Base-by-base conservation (phyloP, 2,797 vertebrate species). In the Distichodus sexfasciatus region DNA sequence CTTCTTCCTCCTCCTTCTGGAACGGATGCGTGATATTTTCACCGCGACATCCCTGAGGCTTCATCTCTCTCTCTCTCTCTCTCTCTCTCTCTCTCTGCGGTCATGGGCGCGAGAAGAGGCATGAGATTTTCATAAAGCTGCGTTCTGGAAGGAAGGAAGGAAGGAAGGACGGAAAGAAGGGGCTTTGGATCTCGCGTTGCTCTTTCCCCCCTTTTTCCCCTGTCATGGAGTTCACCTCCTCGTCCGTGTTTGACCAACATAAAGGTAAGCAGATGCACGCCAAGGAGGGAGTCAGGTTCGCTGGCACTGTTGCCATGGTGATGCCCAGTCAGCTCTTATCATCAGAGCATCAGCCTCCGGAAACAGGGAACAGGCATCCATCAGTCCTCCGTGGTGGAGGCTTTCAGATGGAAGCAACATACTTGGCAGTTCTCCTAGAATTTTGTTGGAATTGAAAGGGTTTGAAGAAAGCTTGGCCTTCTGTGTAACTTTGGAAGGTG, bases 151-250 rank as follows among this genome's bases (percentile, higher is more conserved):
- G n/a, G n/a, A n/a, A n/a, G n/a, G n/a, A n/a, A n/a, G n/a, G n/a
- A n/a, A n/a, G n/a, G n/a, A n/a, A n/a, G n/a, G n/a, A n/a, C n/a
- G n/a, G n/a, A n/a, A n/a, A n/a, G n/a, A n/a, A n/a, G n/a, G n/a
- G n/a, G n/a, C n/a, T n/a, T n/a, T n/a, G n/a, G n/a, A n/a, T n/a
- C n/a, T n/a, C n/a, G n/a, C n/a, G 55, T 31, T 10, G 14, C 28
- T 53, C 4, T 14, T n/a, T n/a, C n/a, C n/a, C n/a, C n/a, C n/a
- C n/a, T n/a, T n/a, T 63, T 15, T 44, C 14, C 68, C 77, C 70
- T 55, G 74, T 70, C 74, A 94, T 95, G 94, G 94, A 95, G 87
- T 94, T 95, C 85, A 92, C 90, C 84, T 81, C 90, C 50, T 91
- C 93, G 0, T 91, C 93, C 17, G 84, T 92, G 63, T 94, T 95